Base-by-base conservation (phyloP, 1,140 invertebrate species). In the Ctenoplectra terminalis region DNA sequence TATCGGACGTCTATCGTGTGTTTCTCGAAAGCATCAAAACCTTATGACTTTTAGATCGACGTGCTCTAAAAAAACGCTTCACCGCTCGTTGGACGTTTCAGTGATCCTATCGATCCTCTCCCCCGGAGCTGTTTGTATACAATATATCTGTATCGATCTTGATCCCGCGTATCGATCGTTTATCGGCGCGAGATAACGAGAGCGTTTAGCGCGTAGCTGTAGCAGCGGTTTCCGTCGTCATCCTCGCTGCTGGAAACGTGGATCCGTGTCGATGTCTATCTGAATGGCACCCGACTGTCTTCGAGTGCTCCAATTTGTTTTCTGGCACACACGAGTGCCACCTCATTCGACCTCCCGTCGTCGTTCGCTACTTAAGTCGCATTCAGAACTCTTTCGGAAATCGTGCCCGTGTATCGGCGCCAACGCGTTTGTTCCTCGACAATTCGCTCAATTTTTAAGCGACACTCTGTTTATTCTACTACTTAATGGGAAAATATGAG, bases 231-330 rank as follows among this genome's bases (percentile, higher is more conserved):
- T 76, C 26, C 71, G 58, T 66, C 66, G 60, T 83, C 60, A 75
- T 75, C 71, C 66, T 78, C 81, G 54, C 70, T 34, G 71, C 54
- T 84, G 73, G 63, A 84, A 82, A 58, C 43, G 48, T 50, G 69
- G 63, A 71, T 84, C 72, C 79, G 66, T 87, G 85, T 88, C 87
- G 86, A 88, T 88, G 74, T 74, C 54, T 88, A 88, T 88, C 87
- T 88, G 78, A 88, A 80, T 77, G 86, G 79, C 86, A 88, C 70
- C 84, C 87, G 85, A 79, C 79, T 87, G 87, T 88, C 87, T 88
- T 88, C 86, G 78, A 79, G 86, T 78, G 87, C 83, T 82, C 87
- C 83, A 88, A 88, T 88, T 88, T 88, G 85, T 76, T 87, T 75
- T 58, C 85, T 72, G 66, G 77, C 78, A 63, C 75, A 67, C 64